Evolutionary conservation across 2,888 invertebrate genomes (phyloP).

Genomic region (Oligia latruncula): DNA sequence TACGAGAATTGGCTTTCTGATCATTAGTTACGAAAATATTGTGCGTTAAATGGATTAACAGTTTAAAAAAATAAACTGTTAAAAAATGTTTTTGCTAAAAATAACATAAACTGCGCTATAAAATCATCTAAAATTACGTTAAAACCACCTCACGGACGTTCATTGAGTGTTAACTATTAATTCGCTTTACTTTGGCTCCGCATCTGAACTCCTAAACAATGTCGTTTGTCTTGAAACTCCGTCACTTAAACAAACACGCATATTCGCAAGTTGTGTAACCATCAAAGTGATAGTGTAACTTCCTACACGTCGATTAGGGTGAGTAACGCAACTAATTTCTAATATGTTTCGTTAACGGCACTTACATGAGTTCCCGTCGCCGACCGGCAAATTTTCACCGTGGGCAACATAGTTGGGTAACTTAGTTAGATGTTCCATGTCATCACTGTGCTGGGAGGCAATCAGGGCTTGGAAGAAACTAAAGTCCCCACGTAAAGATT

Average conservation of each 20-base stretch:
- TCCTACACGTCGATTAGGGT: slow-evolving; percentile 82
- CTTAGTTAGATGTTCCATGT: slow-evolving; percentile 81
- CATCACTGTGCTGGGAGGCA: slow-evolving; percentile 71
- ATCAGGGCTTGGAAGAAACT: slow-evolving; percentile 30
- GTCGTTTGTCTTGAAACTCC: slow-evolving; percentile 63
- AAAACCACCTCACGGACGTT: slow-evolving; percentile 4
- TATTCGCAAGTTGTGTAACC: slow-evolving; percentile 69
- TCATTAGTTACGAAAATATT: background rate
- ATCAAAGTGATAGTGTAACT: slow-evolving; percentile 84
- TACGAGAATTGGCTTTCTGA: background rate
- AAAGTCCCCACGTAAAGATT: background rate
- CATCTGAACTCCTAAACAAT: slow-evolving; percentile 52
- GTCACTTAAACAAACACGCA: slow-evolving; percentile 64
- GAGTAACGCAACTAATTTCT: slow-evolving; percentile 86
- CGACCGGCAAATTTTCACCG: slow-evolving; percentile 78
- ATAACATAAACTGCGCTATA: background rate
- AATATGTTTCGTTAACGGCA: slow-evolving; percentile 87
- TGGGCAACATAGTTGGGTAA: slow-evolving; percentile 82
- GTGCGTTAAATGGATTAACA: background rate
- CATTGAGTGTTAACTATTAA: slow-evolving; percentile 21
- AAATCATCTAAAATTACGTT: background rate
- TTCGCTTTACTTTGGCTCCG: slow-evolving; percentile 27
- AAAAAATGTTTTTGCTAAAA: background rate
- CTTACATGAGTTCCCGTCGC: slow-evolving; percentile 81
- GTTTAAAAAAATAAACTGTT: background rate